These are phyloP conservation scores for Pogonognathellus flavescens DNA, from an alignment of 1,140 invertebrate genomes.

Conservation along the genomic window DNA sequence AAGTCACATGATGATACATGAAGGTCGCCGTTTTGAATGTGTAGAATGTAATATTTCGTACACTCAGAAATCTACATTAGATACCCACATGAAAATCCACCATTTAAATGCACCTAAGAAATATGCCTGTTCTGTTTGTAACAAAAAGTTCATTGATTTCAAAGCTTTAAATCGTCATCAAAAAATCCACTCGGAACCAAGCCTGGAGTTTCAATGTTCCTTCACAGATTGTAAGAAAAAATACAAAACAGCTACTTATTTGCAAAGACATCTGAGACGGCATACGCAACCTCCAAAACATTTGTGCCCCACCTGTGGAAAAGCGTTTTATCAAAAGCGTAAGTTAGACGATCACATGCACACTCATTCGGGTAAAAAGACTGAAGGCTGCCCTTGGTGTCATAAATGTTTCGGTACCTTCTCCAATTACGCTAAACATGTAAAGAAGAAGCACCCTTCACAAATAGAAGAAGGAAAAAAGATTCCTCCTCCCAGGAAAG, in stretches of 20 bases:
- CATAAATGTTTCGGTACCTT: slow-evolving; percentile 74
- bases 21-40: slow-evolving; percentile 60
- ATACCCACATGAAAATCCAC: slow-evolving; percentile 58
- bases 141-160: slow-evolving; percentile 57
- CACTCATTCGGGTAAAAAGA: slow-evolving; percentile 73
- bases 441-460: slow-evolving; percentile 71
- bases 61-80: slow-evolving; percentile 57
- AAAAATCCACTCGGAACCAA: slow-evolving; percentile 58
- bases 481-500: slow-evolving; percentile 56
- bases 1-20: slow-evolving; percentile 59
- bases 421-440: slow-evolving; percentile 75
- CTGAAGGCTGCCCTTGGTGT: slow-evolving; percentile 74
- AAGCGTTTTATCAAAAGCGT: slow-evolving; percentile 58
- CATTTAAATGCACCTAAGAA: slow-evolving; percentile 52
- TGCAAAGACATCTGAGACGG: slow-evolving; percentile 54
- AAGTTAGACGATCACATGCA: slow-evolving; percentile 71
- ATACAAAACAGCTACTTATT: slow-evolving; percentile 51
- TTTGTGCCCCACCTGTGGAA: slow-evolving; percentile 47
- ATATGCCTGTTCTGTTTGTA: slow-evolving; percentile 57
- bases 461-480: slow-evolving; percentile 51
- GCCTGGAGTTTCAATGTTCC: slow-evolving; percentile 57
- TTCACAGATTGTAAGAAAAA: slow-evolving; percentile 57
- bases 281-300: slow-evolving; percentile 54
- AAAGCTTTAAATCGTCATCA: slow-evolving; percentile 57
- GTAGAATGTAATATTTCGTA: slow-evolving; percentile 55